Percentiles rank a stretch among this genome's conserved stretches.
Evolutionary conservation across 2,888 invertebrate species (phyloP).

Genomic region (Pseudococcus viburni): DNA sequence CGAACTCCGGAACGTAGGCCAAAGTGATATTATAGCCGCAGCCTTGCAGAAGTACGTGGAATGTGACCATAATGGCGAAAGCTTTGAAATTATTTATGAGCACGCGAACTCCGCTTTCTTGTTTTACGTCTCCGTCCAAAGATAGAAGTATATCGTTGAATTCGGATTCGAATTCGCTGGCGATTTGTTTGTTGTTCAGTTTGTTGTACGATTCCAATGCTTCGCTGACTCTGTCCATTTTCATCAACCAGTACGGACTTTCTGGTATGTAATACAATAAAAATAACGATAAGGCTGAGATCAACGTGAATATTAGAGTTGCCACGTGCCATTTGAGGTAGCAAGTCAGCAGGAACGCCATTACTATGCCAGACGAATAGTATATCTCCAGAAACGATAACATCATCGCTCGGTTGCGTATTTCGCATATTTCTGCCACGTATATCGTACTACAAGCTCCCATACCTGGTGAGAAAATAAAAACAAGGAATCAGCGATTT

Average conservation of each 20-base stretch:
- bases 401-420: constrained; percentile 58
- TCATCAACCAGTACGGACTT: constrained; percentile 62
- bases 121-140: not conserved
- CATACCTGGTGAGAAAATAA: constrained; percentile 49
- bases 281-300: constrained; percentile 39
- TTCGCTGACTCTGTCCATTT: constrained; percentile 9
- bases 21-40: constrained; percentile 60
- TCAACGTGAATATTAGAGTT: constrained; percentile 28
- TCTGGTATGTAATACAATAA: constrained; percentile 55
- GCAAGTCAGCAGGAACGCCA: constrained; percentile 50
- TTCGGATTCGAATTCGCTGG: constrained; percentile 5
- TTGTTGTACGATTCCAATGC: constrained; percentile 19
- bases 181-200: not conserved
- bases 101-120: not conserved
- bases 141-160: constrained; percentile 19
- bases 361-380: constrained; percentile 50
- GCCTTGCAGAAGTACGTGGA: constrained; percentile 52
- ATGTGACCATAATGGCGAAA: constrained; percentile 54
- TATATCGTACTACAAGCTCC: constrained; percentile 59
- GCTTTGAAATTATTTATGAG: constrained; percentile 42
- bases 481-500: not conserved
- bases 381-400: constrained; percentile 58
- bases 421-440: constrained; percentile 63
- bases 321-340: constrained; percentile 55
- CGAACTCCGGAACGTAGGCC: not conserved